Evolutionary conservation across 2,888 invertebrate genomes (phyloP).

Genomic region (Geophilus truncorum): DNA sequence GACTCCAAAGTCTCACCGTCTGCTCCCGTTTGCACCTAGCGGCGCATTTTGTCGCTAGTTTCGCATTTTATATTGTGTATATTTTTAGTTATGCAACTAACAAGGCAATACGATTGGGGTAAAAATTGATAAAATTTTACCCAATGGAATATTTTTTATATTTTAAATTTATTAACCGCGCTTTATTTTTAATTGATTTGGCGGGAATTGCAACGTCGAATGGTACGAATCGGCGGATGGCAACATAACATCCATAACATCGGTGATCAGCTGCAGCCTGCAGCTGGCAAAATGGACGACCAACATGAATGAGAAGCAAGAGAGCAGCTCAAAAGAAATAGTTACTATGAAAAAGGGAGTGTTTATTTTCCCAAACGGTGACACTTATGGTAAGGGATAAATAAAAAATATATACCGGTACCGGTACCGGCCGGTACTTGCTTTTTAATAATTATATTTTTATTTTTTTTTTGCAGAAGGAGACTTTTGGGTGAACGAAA

Average conservation of each 20-base stretch:
- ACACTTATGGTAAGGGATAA: neutral
- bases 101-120: too few relatives aligned
- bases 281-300: neutral
- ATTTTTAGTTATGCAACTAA: neutral
- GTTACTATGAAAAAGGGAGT: conserved; percentile 25
- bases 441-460: neutral
- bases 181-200: too few relatives aligned
- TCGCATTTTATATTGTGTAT: neutral
- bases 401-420: too few relatives aligned
- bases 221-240: too few relatives aligned
- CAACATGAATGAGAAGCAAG: neutral
- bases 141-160: too few relatives aligned
- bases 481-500: conserved; percentile 22
- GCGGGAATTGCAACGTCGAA: too few relatives aligned
- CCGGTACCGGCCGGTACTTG: too few relatives aligned
- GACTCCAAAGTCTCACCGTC: neutral
- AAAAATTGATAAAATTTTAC: too few relatives aligned
- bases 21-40: conserved; percentile 1
- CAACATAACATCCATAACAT: too few relatives aligned
- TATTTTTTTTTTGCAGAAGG: conserved; percentile 10
- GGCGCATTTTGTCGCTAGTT: neutral
- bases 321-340: neutral
- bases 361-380: conserved; percentile 31
- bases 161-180: too few relatives aligned
- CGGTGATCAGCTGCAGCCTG: too few relatives aligned